Base-by-base conservation (phyloP, 2,888 invertebrate species). In the Aplocera efformata region DNA sequence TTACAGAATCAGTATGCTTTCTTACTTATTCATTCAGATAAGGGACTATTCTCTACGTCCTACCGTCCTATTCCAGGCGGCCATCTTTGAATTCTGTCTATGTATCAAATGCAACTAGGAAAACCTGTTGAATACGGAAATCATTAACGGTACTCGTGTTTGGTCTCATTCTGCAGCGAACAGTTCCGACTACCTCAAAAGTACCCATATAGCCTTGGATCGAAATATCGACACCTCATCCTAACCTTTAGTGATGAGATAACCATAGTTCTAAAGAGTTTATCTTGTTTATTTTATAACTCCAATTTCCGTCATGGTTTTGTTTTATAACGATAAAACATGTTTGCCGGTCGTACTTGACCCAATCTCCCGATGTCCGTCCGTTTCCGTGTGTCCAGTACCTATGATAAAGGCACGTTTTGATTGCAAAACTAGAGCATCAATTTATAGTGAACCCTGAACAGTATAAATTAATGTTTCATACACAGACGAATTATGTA, bases 291-390 rank as follows among this genome's bases (percentile, higher is more conserved):
- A 52, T 50, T 48, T 50, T 44, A 46, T 43, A 35, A 42, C 48
- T 34, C 34, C 24, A 49, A 60, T 55, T 72, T 73, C 74, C 73
- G 72, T 60, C 63, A 63, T 61, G 58, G 58, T 60, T 58, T 17
- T 57, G 57, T 58, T 61, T 62, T 46, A 53, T 56, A 56, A 56
- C 65, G 67, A 69, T 72, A 66, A 63, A 60, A 64, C 65, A 63
- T 70, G 67, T 68, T 63, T 58, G 57, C 63, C 50, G 45, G 78
- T 69, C 62, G 78, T 52, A 74, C 81, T 82, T 82, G 81, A 81
- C 81, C 80, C 57, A 75, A 67, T 72, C 63, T 64, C 57, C 51
- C 58, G 64, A 58, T 69, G 68, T 62, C 63, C 60, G 57, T 48
- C 43, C 42, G 60, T 63, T 67, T 72, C 68, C 67, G 65, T 43